Base-by-base conservation (phyloP, 2,113 vertebrate genomes). In the Cebus imitator region DNA sequence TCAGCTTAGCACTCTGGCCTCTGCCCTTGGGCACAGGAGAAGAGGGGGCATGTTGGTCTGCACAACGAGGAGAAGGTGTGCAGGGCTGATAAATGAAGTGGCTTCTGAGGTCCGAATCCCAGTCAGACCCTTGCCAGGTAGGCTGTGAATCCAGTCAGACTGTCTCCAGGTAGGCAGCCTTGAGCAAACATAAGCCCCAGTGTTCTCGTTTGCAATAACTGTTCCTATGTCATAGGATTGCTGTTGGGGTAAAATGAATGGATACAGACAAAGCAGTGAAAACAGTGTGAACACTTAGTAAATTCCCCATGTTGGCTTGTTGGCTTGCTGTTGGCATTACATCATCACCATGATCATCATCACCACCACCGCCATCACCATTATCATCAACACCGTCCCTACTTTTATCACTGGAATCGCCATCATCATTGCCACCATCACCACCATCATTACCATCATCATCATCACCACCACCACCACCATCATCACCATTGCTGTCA, bases 21-120 rank as follows among this genome's bases (percentile, higher is more conserved):
- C 37, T 35, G 21, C 5, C n/a, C 35, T 81, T 0, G 0, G 75
- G 18, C 9, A 7, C 10, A 13, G n/a, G 48, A 45, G 50, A 21
- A 27, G 32, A 82, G 30, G 32, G 58, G 37, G 8, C 13, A 20
- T 3, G 2, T 0, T 1, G 35, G 55, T 25, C 4, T 13, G 13
- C 3, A 1, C 4, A 8, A 2, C 5, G 9, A 11, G 79, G 52
- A 57, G 66, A 30, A 14, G 9, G 8, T 5, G 13, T 40, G 43
- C 3, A 12, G 1, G 3, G 35, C 25, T 13, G 16, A 35, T 20
- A 0, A 0, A 3, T 2, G 43, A 32, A 64, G 58, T 0, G 6
- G 10, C 66, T 8, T 21, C 11, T 1, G 6, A 0, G 0, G 78
- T 13, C 58, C 68, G 58, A 37, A 25, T 64, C 27, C 40, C 20